Base-by-base conservation (phyloP, 2,888 invertebrate species). In the Physocephala rufipes region DNA sequence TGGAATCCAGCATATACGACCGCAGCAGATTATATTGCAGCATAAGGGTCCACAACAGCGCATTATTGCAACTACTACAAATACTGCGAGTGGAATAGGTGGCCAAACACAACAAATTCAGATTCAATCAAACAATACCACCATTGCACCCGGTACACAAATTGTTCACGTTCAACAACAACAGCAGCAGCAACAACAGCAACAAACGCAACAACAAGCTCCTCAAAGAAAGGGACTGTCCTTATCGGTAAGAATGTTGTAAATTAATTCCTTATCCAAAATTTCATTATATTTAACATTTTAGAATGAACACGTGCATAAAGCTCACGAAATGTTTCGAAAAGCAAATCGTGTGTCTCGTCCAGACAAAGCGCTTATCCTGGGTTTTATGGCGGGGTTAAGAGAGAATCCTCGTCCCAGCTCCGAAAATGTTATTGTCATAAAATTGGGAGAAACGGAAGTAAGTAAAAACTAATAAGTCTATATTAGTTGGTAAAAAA, bases 301-400 rank as follows among this genome's bases (percentile, higher is more conserved):
- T 89, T 89, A 97, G 96, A 91, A 94, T 82, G 97, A 97, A 86
- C 96, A 97, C 90, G 96, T 97, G 92, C 88, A 95, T 84, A 96
- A 97, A 85, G 98, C 97, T 0, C 97, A 97, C 85, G 97, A 98
- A 83, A 97, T 99, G 95, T 98, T 99, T 89, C 89, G 94, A 70
- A 95, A 94, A 74, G 97, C 98, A 51, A 98, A 98, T 85, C 93
- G 95, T 82, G 97, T 99, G 67, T 97, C 97, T 2, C 88, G 97
- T 77, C 96, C 97, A 0, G 98, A 99, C 85, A 99, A 99, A 84
- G 97, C 97, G 69, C 92, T 99, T 67, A 99, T 99, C 83, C 89
- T 99, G 45, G 97, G 97, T 76, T 99, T 99, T 82, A 98, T 99
- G 96, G 97, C 97, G 66, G 99, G 98, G n/a, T 94, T 96, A 12